Percentiles rank a stretch among this genome's conserved stretches.
Conservation (phyloP, 2,797 vertebrate species). For the Esox masquinongy region DNA sequence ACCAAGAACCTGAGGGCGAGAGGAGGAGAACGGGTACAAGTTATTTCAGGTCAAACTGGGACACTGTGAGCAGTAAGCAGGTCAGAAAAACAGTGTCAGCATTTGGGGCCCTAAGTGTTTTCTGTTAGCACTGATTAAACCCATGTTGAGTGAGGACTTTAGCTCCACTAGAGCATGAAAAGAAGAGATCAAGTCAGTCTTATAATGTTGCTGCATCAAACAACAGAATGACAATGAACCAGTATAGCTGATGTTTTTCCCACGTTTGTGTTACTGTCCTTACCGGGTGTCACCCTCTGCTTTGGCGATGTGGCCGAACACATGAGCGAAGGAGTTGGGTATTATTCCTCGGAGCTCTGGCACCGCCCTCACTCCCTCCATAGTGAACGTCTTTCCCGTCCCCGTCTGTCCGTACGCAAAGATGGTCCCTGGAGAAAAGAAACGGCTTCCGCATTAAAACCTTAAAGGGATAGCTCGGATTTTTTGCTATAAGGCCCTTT, state of each 20-base stretch:
- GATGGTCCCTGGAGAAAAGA: constrained; percentile 87
- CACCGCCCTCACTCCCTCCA: constrained; percentile 95
- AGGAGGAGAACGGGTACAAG: background rate
- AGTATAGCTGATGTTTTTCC: background rate
- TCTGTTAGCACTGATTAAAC: background rate
- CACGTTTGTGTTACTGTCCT: constrained; percentile 1
- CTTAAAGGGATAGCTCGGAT: too few relatives aligned
- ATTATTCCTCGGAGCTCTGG: constrained; percentile 98
- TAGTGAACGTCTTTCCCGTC: constrained; percentile 98
- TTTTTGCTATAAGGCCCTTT: too few relatives aligned
- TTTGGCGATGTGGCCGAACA: constrained; percentile 99
- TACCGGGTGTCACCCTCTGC: constrained; percentile 97
- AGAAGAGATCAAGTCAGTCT: background rate
- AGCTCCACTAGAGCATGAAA: background rate
- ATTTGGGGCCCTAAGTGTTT: background rate
- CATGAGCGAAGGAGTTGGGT: constrained; percentile 98
- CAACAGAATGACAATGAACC: background rate
- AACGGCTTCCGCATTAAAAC: background rate
- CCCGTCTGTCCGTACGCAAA: constrained; percentile 99
- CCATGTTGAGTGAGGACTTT: background rate
- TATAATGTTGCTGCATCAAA: background rate
- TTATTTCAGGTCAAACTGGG: constrained; percentile 13
- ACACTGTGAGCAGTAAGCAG: constrained; percentile 1
- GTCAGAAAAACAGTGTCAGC: background rate
- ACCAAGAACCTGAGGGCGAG: constrained; percentile 87